phyloP scores from a whole-genome alignment of 2,888 invertebrate genomes.

The Ischnura elegans region DNA sequence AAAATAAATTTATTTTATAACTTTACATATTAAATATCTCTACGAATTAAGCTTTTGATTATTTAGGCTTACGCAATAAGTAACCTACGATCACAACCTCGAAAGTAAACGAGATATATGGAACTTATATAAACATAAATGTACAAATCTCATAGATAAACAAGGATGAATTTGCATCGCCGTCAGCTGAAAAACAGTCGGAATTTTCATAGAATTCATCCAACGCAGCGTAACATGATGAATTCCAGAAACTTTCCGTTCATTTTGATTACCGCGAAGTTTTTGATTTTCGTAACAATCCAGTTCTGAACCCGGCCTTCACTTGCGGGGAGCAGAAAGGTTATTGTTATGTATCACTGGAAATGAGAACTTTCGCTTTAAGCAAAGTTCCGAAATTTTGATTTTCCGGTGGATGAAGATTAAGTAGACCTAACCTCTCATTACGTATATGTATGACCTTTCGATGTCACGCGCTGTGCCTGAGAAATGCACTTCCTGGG shows the following conservation, averaged over 20 bases:
- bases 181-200: not conserved
- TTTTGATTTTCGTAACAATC: slow-evolving; percentile 22
- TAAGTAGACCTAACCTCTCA: too few species aligned
- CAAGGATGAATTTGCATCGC: not conserved
- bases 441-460: too few species aligned
- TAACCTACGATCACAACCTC: not conserved
- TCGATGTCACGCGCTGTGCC: too few species aligned
- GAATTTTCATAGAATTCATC: not conserved
- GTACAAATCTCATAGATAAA: not conserved
- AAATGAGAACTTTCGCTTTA: not conserved
- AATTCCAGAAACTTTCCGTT: not conserved
- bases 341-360: too few species aligned
- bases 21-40: not conserved
- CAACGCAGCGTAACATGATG: not conserved
- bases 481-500: too few species aligned
- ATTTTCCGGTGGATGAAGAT: too few species aligned
- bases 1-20: slow-evolving; percentile 4
- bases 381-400: too few species aligned
- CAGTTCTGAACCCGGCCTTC: not conserved
- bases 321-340: not conserved
- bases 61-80: not conserved
- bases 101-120: not conserved
- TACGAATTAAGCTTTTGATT: slow-evolving; percentile 23
- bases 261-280: not conserved
- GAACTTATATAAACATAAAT: not conserved